These are phyloP conservation scores for Elaphurus davidianus DNA, from an alignment of 2,113 vertebrate genomes.

Conservation along the genomic window DNA sequence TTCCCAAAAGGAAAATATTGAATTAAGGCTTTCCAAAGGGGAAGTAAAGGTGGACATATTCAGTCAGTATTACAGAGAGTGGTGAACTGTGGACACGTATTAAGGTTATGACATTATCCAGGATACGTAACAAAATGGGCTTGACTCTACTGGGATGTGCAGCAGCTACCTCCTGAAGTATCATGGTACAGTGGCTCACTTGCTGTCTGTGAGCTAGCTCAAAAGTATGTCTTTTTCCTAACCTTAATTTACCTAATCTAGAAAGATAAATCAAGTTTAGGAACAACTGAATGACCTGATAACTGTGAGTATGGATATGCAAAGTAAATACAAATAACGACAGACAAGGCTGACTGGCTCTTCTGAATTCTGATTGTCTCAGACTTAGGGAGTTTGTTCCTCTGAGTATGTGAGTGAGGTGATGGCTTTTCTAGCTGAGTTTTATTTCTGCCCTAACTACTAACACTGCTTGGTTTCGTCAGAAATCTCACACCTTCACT, in stretches of 20 bases:
- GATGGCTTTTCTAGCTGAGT: neutral
- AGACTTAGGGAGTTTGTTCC: neutral
- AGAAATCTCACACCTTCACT: neutral
- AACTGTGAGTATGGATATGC: neutral
- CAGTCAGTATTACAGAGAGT: neutral
- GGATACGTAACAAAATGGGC: neutral
- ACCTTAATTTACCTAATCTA: neutral
- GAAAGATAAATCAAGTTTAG: neutral
- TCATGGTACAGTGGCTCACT: neutral
- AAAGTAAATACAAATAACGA: neutral
- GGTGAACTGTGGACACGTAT: neutral
- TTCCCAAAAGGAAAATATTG: neutral
- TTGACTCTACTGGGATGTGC: neutral
- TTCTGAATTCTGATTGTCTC: neutral
- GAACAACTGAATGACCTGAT: neutral
- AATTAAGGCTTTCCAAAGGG: slow-evolving; percentile 33
- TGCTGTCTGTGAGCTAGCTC: neutral
- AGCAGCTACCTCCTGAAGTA: neutral
- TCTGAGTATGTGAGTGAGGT: neutral
- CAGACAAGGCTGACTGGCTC: neutral
- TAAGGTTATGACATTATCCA: neutral
- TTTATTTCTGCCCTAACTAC: neutral
- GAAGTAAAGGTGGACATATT: neutral
- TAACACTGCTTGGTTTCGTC: neutral
- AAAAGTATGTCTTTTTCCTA: neutral